Evolutionary conservation across 2,113 vertebrate species (phyloP), one percentile per base, ranked within the genome.

Genomic region (Aptenodytes forsteri): DNA sequence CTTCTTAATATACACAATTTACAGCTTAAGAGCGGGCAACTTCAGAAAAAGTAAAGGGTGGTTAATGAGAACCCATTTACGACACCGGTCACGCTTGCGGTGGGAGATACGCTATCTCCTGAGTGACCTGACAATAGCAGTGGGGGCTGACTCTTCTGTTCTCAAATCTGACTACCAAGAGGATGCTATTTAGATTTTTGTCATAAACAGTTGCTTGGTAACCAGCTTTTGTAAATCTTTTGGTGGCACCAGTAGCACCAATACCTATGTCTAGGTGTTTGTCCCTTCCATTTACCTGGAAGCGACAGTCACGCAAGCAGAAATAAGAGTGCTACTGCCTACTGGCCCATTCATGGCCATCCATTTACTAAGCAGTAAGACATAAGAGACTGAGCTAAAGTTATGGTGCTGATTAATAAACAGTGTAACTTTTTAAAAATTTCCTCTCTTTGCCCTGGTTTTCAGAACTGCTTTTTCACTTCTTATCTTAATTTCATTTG

Each of bases 11-110:
- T 14, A 85, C 23, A 44, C 32, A 73, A 66, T 85, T 87, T 73
- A 27, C n/a, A 80, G 44, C 46, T 73, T 58, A 77, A 93, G 58
- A 95, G 75, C 0, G 0, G 42, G 54, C 27, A 89, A 8, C 70
- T 82, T 50, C 36, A 71, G 29, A 15, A 30, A 6, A 80, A 87
- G 36, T n/a, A 14, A 70, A 25, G 72, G 38, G 26, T 0, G 1
- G 34, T 30, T 73, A 70, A 73, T 62, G 79, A 3, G 10, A 62
- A 62, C 30, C 21, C 0, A 0, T 52, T 56, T 27, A 21, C 6
- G 27, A 27, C 61, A 67, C 64, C 0, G 2, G 59, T 46, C 40
- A 7, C 0, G 2, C 46, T 62, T 29, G 12, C 1, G 1, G 7
- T 32, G 8, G 1, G 18, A 42, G 56, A 34, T 3, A 5, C 2